Evolutionary conservation across 1,140 invertebrate species (phyloP), one percentile per base, ranked within the genome.

Genomic region (Onthophagus taurus): DNA sequence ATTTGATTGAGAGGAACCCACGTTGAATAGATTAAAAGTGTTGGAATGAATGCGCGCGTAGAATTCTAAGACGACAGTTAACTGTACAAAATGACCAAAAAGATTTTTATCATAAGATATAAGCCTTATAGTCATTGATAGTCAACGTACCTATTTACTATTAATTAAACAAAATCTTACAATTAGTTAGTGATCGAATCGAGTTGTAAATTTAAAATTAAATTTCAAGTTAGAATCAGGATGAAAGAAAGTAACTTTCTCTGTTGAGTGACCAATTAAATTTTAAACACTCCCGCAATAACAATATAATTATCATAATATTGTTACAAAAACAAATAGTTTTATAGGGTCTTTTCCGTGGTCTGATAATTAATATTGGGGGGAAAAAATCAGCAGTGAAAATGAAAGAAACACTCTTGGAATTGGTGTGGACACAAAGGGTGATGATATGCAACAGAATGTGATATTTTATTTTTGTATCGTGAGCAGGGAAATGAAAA

Each of bases 401-500:
- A 8, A n/a, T 36, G 19, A 36, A 17, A 36, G 2, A 36, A 36
- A 36, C 34, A n/a, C n/a, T n/a, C n/a, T 26, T 26, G 23, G 23
- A 26, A 26, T 26, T 26, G n/a, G 23, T 26, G n/a, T 26, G 23
- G n/a, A 26, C n/a, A 6, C n/a, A n/a, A n/a, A 26, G 20, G 26
- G 37, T 39, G 37, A 36, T 45, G 44, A 29, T 45, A n/a, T n/a
- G 44, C 14, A 45, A 45, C 42, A 36, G 44, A 45, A 37, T 45
- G 44, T 45, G 44, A 45, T 45, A 45, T 30, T 45, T 36, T 45
- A 45, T 45, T 45, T 45, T 45, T 45, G 44, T 45, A 45, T 39
- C 26, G 37, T 39, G 37, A 39, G 23, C 37, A 39, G 21, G 37
- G 37, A 39, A 9, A 39, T 13, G 37, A 39, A 39, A 39, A n/a